Base-by-base conservation (phyloP, 2,888 invertebrate genomes). In the Baronia brevicornis region DNA sequence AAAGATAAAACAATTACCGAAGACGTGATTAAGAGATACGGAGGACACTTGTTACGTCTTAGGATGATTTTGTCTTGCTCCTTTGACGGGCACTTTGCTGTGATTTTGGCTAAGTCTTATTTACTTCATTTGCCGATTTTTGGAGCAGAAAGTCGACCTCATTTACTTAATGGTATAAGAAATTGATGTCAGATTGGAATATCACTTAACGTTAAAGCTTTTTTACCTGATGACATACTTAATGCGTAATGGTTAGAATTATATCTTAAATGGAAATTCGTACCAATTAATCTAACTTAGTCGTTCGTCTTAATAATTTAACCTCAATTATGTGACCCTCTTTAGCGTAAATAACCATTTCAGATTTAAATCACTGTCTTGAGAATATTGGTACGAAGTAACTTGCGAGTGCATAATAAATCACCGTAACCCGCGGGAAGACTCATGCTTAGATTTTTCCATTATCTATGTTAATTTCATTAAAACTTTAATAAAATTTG, bases 1-100 rank as follows among this genome's bases (percentile, higher is more conserved):
- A 71, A 73, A 80, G 84, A 84, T 84, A 82, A 84, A 84, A 84
- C 84, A 84, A 84, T 84, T 84, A 84, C 75, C 66, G 69, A 62
- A 50, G 65, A 65, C 74, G 78, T 80, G 80, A 84, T 84, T 82
- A 82, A 82, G 79, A 82, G 79, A 79, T 79, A 78, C 77, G 60
- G 66, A 60, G 62, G 78, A 79, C 80, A 82, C 84, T 84, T 82
- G 84, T 84, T 82, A 82, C 82, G 62, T 72, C 74, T 77, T 70
- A 68, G 59, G 58, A 59, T 56, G 64, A 51, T 48, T 46, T 52
- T 48, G 48, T 54, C 53, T 48, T 46, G 47, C 46, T 52, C 44
- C 55, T 56, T 53, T 52, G 55, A 51, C 53, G 54, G 48, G 48
- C 48, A 48, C 44, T 43, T 46, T 44, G 45, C 51, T 34, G 43